These are phyloP conservation scores for Argyrosomus regius DNA, from an alignment of 2,797 vertebrate species.

Conservation along the genomic window DNA sequence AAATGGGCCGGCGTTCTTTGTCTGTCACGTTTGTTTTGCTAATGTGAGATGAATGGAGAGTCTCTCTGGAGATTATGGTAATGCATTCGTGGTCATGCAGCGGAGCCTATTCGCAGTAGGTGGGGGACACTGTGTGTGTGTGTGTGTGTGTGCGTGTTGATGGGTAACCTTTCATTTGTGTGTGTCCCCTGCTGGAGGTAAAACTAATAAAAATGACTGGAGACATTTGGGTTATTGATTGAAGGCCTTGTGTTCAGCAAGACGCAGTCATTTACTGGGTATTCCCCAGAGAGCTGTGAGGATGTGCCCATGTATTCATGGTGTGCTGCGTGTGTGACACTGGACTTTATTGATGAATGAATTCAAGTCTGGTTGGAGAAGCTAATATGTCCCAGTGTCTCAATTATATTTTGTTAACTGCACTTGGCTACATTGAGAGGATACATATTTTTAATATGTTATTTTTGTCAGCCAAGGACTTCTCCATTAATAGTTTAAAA, in stretches of 20 bases:
- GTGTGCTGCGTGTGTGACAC: slow-evolving; percentile 11
- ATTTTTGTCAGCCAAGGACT: slow-evolving; percentile 12
- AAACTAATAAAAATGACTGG: slow-evolving; percentile 71
- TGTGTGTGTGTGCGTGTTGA: neutral
- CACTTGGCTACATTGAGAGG: neutral
- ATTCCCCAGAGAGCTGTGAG: slow-evolving; percentile 49
- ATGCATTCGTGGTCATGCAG: slow-evolving; percentile 79
- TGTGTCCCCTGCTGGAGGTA: slow-evolving; percentile 58
- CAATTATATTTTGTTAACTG: slow-evolving; percentile 3
- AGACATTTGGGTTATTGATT: slow-evolving; percentile 77
- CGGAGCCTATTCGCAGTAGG: slow-evolving; percentile 40
- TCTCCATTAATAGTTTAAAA: neutral
- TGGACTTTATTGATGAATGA: slow-evolving; percentile 46
- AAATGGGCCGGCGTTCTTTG: slow-evolving; percentile 49
- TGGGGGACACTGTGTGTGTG: slow-evolving; percentile 16
- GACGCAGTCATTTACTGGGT: slow-evolving; percentile 55
- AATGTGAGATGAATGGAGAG: slow-evolving; percentile 80
- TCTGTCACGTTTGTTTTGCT: slow-evolving; percentile 77
- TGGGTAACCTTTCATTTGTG: slow-evolving; percentile 54
- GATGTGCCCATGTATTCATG: slow-evolving; percentile 47
- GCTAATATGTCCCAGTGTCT: slow-evolving; percentile 29
- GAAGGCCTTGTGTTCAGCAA: slow-evolving; percentile 59
- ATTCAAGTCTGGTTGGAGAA: slow-evolving; percentile 30
- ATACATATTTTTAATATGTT: neutral
- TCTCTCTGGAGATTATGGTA: slow-evolving; percentile 77